Base-by-base conservation (phyloP, 2,797 vertebrate genomes). In the Setipinna tenuifilis region DNA sequence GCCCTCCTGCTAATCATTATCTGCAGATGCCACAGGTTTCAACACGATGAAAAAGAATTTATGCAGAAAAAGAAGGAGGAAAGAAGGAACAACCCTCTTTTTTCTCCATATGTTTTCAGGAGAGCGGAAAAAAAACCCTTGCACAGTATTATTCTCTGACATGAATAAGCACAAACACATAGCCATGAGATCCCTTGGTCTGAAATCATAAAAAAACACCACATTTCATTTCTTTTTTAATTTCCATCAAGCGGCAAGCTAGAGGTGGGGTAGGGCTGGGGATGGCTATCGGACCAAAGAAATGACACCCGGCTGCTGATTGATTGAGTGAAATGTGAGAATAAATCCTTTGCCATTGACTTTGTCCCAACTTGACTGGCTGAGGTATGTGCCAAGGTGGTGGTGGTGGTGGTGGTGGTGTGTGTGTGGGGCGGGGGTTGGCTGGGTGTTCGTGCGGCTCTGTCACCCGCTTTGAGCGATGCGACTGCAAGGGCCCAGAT, bases 231-330 rank as follows among this genome's bases (percentile, higher is more conserved):
- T 85, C 85, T 83, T 86, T 57, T 87, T 84, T 83, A 78, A 80
- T 87, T 86, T 87, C 83, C 83, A 78, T 86, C 83, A 84, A 81
- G 61, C 84, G 78, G 83, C 35, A 83, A 59, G 48, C 80, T n/a
- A n/a, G n/a, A n/a, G 58, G 35, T 41, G 35, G 35, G 35, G 2
- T 14, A 61, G 78, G 61, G 41, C 25, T 48, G 46, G 75, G 17
- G 65, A 35, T 17, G 68, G 44, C 62, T 14, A 54, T 28, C 7
- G 14, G n/a, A 19, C 16, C 68, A 3, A 35, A 85, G 46, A 89
- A 88, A 89, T 88, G n/a, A 87, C 82, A 84, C 78, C 58, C 83
- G 48, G 82, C 87, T 57, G 68, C 86, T 87, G 87, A 88, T 84
- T 88, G 87, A 90, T 88, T 44, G 83, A 85, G 81, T 12, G 48